Conservation (phyloP, 2,888 invertebrate species). For the Opisthograptis luteolata region DNA sequence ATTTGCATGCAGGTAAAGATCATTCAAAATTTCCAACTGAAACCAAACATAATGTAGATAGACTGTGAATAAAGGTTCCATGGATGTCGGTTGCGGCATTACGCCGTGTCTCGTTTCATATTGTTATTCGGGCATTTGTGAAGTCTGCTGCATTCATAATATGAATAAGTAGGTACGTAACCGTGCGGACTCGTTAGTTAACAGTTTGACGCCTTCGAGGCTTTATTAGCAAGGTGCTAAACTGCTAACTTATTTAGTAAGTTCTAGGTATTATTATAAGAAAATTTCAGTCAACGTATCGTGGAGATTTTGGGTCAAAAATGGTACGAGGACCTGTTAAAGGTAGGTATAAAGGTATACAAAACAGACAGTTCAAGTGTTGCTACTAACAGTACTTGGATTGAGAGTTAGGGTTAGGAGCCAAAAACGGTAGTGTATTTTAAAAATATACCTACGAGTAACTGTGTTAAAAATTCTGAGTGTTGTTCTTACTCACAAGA, state of each 20-base stretch:
- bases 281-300: no score
- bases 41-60: constrained; percentile 2
- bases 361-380: no score
- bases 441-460: no score
- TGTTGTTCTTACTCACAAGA: no score
- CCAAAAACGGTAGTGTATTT: no score
- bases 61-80: background rate
- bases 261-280: no score
- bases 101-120: background rate
- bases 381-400: no score
- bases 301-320: no score
- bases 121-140: background rate
- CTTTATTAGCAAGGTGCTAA: constrained; percentile 15
- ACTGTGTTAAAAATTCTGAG: no score
- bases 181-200: constrained; percentile 8
- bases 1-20: constrained; percentile 6
- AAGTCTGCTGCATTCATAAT: background rate
- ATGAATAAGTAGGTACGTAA: background rate
- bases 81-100: background rate
- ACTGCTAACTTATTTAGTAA: background rate
- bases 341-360: no score
- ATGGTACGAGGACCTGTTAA: no score
- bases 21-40: constrained; percentile 6
- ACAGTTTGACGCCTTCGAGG: constrained; percentile 9
- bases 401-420: no score